These are phyloP conservation scores for Pholis gunnellus DNA, from an alignment of 2,113 vertebrate genomes.

Conservation along the genomic window DNA sequence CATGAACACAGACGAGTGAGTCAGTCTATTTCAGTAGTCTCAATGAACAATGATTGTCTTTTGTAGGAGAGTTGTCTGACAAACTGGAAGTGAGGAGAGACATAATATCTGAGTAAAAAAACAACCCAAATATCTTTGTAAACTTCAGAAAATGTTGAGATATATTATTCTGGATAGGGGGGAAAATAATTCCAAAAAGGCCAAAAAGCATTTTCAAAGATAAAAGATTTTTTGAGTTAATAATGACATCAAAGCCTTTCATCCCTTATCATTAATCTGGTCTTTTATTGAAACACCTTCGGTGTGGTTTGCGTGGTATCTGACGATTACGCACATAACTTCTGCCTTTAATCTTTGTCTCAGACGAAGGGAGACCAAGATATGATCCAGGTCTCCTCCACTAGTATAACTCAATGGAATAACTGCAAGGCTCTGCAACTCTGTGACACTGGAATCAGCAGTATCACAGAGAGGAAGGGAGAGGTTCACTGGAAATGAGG, in stretches of 20 bases:
- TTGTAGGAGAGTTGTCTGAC: conserved; percentile 46
- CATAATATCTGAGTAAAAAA: not conserved
- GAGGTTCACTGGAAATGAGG: conserved; percentile 36
- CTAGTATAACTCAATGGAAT: conserved; percentile 73
- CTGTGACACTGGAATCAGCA: conserved; percentile 72
- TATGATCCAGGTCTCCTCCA: conserved; percentile 54
- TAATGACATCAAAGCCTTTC: conserved; percentile 43
- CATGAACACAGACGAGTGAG: conserved; percentile 66
- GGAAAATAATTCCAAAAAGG: not conserved
- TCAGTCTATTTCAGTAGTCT: conserved; percentile 44
- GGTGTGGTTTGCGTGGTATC: conserved; percentile 41
- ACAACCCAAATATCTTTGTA: not conserved
- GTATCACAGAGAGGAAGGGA: conserved; percentile 47
- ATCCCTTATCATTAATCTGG: conserved; percentile 40
- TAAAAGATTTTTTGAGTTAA: conserved; percentile 18
- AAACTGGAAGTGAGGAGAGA: conserved; percentile 18
- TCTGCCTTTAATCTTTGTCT: conserved; percentile 54
- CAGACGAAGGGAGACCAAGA: conserved; percentile 39
- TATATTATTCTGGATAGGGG: conserved; percentile 17
- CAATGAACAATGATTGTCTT: conserved; percentile 47
- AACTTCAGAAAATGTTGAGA: conserved; percentile 11
- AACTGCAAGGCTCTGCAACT: conserved; percentile 77
- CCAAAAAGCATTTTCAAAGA: not conserved
- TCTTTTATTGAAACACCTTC: conserved; percentile 19
- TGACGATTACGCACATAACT: conserved; percentile 42